Base-by-base conservation (phyloP, 53 echinoderm and acorn worm species). In the Temnopleurus reevesii region DNA sequence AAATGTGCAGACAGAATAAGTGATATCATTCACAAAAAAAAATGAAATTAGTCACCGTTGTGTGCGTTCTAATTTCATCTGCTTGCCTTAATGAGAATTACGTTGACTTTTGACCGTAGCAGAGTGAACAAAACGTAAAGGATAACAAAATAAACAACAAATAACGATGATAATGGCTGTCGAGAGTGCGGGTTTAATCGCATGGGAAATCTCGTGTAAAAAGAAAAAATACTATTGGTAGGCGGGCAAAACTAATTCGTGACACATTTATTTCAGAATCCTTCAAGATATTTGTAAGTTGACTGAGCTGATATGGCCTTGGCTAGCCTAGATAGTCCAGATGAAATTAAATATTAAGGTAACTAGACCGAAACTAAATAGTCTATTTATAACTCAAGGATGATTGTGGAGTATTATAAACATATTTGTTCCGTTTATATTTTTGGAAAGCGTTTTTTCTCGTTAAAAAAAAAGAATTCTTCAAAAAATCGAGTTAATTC, bases 221-320 rank as follows among this genome's bases (percentile, higher is more conserved):
- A n/a, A 8, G 7, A 17, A 64, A 64, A 17, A 64, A 17, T 34
- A 17, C 25, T 34, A 64, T 61, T 33, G 15, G 31, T 15, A 1
- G 63, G 34, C 31, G 33, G 63, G 63, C 13, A 31, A 30, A 33
- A 1, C 0, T 12, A 49, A 9, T 15, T 17, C 30, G 34, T 63
- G 18, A 31, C 9, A 63, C 33, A 31, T 8, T 18, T 4, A 8
- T 28, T 27, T 60, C 31, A 60, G 12, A 5, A 60, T 12, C 60
- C 12, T 10, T 26, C 8, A 31, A 8, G 3, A 10, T 23, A 36
- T 19, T 8, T 21, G n/a, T 24, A 56, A 2, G 41, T 26, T 63
- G 34, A 10, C 31, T 31, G 71, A 71, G 8, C 71, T 38, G 71
- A 71, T 26, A 23, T 71, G 71, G 71, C 71, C 71, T 71, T 71